A percentile compares a stretch with the other conserved stretches of the same genome.
Conservation (phyloP, 2,797 vertebrate genomes). For the Furcifer pardalis region DNA sequence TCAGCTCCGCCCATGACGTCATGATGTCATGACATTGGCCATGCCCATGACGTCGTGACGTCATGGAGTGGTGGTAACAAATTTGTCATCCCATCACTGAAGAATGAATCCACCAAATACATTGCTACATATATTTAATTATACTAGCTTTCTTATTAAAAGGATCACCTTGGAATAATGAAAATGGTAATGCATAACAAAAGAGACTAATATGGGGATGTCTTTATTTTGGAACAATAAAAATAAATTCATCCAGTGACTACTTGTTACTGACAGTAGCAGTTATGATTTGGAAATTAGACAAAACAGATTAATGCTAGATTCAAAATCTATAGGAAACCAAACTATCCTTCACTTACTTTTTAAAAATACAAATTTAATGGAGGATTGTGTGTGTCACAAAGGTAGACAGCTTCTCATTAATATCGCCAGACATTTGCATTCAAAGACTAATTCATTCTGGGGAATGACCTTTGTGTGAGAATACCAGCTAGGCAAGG, state of each 20-base stretch:
- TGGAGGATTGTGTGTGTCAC: neutral
- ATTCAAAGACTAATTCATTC: constrained; percentile 3
- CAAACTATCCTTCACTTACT: neutral
- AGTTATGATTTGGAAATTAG: neutral
- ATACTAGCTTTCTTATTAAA: neutral
- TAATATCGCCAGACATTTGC: constrained; percentile 16
- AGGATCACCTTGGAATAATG: neutral
- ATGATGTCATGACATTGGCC: too few species aligned
- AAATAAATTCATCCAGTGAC: neutral
- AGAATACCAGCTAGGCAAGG: neutral
- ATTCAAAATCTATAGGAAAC: constrained; percentile 31
- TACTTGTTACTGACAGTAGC: neutral
- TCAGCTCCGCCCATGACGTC: too few species aligned
- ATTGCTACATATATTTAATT: neutral
- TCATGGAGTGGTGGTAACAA: too few species aligned
- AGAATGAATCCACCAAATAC: too few species aligned
- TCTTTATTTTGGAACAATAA: neutral
- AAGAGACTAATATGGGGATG: neutral
- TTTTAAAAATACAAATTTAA: constrained; percentile 1
- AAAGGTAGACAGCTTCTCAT: constrained; percentile 28
- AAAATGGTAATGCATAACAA: neutral
- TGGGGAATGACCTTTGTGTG: constrained; percentile 28
- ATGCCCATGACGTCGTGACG: too few species aligned
- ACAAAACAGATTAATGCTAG: constrained; percentile 2
- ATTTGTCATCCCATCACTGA: too few species aligned